Percentiles rank a stretch among this genome's conserved stretches.
phyloP scores from a whole-genome alignment of 1,140 invertebrate species.

The Mizuhopecten yessoensis region DNA sequence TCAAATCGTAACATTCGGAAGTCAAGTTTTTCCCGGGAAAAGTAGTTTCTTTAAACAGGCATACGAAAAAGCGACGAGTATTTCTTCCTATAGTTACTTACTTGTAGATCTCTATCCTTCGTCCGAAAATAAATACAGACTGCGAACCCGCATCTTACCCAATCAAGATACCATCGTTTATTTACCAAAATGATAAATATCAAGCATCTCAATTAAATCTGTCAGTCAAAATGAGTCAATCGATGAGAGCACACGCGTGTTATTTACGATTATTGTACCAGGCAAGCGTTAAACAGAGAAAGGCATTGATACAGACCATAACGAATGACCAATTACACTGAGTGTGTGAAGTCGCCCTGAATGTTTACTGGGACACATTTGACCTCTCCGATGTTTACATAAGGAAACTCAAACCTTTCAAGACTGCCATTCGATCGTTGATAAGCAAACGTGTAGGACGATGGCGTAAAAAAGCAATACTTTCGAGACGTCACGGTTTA shows the following conservation, averaged over 20 bases:
- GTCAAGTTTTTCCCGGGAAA: too few relatives aligned
- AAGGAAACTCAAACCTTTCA: slow-evolving; percentile 31
- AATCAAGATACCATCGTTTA: slow-evolving; percentile 54
- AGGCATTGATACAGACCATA: slow-evolving; percentile 6
- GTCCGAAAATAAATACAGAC: slow-evolving; percentile 44
- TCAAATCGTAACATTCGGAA: slow-evolving; percentile 50
- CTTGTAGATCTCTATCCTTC: not conserved
- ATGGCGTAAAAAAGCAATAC: slow-evolving; percentile 23
- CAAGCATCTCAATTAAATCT: not conserved
- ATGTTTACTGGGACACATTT: slow-evolving; percentile 41
- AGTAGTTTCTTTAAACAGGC: too few relatives aligned
- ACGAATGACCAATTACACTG: slow-evolving; percentile 46
- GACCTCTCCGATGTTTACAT: not conserved
- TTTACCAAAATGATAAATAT: slow-evolving; percentile 42
- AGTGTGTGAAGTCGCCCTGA: slow-evolving; percentile 53
- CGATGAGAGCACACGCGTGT: slow-evolving; percentile 26
- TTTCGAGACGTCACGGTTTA: slow-evolving; percentile 40
- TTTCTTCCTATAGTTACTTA: too few relatives aligned
- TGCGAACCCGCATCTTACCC: slow-evolving; percentile 57
- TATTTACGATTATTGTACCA: slow-evolving; percentile 46
- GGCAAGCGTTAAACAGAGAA: slow-evolving; percentile 41
- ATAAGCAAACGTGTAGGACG: slow-evolving; percentile 17
- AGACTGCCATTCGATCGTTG: slow-evolving; percentile 48
- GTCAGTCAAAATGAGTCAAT: slow-evolving; percentile 45
- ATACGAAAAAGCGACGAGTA: not conserved